A percentile compares a stretch with the other conserved stretches of the same genome.
phyloP scores from a whole-genome alignment of 2,888 invertebrate species.

The Melieria picta region DNA sequence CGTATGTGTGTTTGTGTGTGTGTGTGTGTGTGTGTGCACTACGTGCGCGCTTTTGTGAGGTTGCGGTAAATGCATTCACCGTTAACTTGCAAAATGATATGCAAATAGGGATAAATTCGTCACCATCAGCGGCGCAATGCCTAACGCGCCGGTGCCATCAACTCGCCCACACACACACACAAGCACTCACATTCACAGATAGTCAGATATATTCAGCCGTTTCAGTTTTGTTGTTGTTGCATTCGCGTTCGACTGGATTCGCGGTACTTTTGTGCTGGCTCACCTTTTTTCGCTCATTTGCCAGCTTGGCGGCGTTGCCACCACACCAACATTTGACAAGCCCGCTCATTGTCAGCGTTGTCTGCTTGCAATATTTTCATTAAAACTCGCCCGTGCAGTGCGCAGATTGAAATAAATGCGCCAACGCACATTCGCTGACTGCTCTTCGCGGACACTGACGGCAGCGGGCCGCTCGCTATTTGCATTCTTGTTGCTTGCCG shows the following conservation, averaged over 20 bases:
- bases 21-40: conserved; percentile 14
- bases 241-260: not conserved
- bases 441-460: no score
- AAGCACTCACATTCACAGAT: not conserved
- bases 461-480: no score
- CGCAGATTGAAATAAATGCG: conserved; percentile 10
- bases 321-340: not conserved
- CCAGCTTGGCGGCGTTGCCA: no score
- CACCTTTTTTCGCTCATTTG: no score
- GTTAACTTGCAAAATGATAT: conserved; percentile 61
- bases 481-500: no score
- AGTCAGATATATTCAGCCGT: not conserved
- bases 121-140: conserved; percentile 38
- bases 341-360: not conserved
- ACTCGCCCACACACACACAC: conserved; percentile 7
- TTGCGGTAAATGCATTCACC: conserved; percentile 45
- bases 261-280: no score
- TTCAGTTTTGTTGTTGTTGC: not conserved
- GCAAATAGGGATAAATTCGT: conserved; percentile 61
- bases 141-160: not conserved
- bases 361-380: conserved; percentile 10
- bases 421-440: not conserved
- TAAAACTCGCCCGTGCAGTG: conserved; percentile 5
- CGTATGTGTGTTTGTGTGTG: conserved; percentile 4
- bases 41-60: conserved; percentile 6